phyloP scores from a whole-genome alignment of 2,113 vertebrate species.

The Pimephales promelas region DNA sequence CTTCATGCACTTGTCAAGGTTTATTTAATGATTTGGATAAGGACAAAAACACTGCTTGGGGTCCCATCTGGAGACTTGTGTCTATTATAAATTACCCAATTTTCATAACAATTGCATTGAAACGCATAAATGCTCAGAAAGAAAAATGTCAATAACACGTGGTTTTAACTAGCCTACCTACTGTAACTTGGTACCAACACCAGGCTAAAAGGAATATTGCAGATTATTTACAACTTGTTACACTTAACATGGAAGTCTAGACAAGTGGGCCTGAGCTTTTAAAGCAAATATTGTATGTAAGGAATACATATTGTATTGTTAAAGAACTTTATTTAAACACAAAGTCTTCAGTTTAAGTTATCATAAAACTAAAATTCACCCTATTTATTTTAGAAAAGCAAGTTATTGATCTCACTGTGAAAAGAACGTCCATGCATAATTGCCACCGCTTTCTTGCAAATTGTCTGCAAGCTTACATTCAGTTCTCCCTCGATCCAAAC shows the following conservation, averaged over 20 bases:
- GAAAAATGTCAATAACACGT: neutral
- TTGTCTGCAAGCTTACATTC: neutral
- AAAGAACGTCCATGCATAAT: neutral
- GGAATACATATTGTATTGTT: too few species aligned
- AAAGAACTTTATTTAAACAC: too few species aligned
- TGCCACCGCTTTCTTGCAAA: neutral
- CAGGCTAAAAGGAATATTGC: neutral
- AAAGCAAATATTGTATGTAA: too few species aligned
- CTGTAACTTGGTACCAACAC: neutral
- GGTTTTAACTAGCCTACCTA: neutral
- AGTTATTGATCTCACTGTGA: neutral
- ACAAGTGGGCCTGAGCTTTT: too few species aligned
- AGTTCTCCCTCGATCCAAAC: neutral
- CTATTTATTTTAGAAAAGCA: too few species aligned
- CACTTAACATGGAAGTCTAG: too few species aligned
- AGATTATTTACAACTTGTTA: neutral
- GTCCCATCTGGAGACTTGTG: neutral
- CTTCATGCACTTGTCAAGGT: conserved; percentile 1
- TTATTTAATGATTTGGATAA: neutral
- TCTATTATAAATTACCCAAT: neutral
- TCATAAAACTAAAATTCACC: too few species aligned
- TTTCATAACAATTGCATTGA: neutral
- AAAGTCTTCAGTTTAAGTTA: too few species aligned
- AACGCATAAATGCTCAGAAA: neutral
- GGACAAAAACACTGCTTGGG: neutral